Evolutionary conservation across 2,888 invertebrate genomes (phyloP).

Genomic region (Metellina segmentata): DNA sequence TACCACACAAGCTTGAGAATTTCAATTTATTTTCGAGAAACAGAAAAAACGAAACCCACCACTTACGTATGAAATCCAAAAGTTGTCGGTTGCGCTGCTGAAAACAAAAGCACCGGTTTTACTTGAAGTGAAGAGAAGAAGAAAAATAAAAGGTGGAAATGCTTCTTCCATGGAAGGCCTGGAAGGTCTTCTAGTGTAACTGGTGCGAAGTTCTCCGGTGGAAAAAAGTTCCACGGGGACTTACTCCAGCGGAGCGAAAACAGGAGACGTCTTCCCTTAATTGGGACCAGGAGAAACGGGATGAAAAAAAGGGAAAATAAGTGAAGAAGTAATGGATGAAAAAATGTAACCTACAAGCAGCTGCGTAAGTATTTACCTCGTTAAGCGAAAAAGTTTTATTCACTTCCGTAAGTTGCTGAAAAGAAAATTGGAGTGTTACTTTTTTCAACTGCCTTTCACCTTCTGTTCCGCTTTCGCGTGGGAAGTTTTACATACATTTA

Average conservation of each 20-base stretch:
- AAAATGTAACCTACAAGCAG: slow-evolving; percentile 34
- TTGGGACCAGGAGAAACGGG: slow-evolving; percentile 42
- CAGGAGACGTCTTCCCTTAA: slow-evolving; percentile 53
- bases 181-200: neutral
- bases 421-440: neutral
- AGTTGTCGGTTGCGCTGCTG: slow-evolving; percentile 13
- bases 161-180: neutral
- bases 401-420: slow-evolving; percentile 1
- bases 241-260: slow-evolving; percentile 55
- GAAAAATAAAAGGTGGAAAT: slow-evolving; percentile 9
- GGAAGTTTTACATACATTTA: too few relatives aligned
- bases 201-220: neutral
- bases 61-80: neutral
- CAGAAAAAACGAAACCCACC: neutral
- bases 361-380: slow-evolving; percentile 61
- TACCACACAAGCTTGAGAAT: neutral
- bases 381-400: slow-evolving; percentile 42
- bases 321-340: slow-evolving; percentile 21
- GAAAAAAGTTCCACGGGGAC: slow-evolving; percentile 46
- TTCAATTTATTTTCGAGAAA: neutral
- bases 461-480: neutral
- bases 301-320: slow-evolving; percentile 21
- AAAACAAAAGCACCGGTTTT: slow-evolving; percentile 30
- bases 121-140: neutral
- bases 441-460: neutral